Evolutionary conservation across 2,113 vertebrate species (phyloP), one percentile per base, ranked within the genome.

Genomic region (Gopherus flavomarginatus): DNA sequence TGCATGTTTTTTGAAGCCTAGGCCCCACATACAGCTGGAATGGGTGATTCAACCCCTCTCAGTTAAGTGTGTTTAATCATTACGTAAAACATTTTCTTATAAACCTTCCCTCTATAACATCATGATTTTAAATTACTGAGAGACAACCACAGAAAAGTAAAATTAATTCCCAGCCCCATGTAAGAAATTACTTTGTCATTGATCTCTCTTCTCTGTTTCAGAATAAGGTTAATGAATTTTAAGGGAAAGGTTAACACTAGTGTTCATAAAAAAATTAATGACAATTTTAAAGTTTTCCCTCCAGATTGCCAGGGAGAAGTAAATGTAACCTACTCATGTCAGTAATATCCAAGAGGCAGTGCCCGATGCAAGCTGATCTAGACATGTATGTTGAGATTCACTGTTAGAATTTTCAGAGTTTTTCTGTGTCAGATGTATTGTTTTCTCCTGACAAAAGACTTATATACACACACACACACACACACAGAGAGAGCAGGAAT

Each of bases 381-480:
- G 88, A 92, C 17, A 90, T 6, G 72, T 3, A 59, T 29, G 35
- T 94, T 50, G 88, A 83, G 11, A 88, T 24, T 2, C 31, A 75
- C 94, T 95, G 87, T 89, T 80, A 80, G 59, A 7, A 44, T 86
- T 94, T 93, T 84, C 59, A 52, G 47, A 38, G 50, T 52, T 77
- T 92, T n/a, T 57, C 91, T 80, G 11, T 80, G 42, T 86, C 90
- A 90, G 69, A 91, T 81, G 27, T 13, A 80, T 72, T 69, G 24
- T 77, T 49, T 49, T 49, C 47, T 11, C 47, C 47, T 11, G 47
- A 49, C 47, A 49, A 47, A 47, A 49, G 47, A 49, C 47, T 49
- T 49, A 47, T 8, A 47, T 9, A 47, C 47, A 47, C 47, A 47
- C 47, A 3, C 47, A 44, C 44, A 44, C 44, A 44, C 44, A 44